Evolutionary conservation across 2,888 invertebrate species (phyloP), one percentile per base, ranked within the genome.

Genomic region (Epirrhoe alternata): DNA sequence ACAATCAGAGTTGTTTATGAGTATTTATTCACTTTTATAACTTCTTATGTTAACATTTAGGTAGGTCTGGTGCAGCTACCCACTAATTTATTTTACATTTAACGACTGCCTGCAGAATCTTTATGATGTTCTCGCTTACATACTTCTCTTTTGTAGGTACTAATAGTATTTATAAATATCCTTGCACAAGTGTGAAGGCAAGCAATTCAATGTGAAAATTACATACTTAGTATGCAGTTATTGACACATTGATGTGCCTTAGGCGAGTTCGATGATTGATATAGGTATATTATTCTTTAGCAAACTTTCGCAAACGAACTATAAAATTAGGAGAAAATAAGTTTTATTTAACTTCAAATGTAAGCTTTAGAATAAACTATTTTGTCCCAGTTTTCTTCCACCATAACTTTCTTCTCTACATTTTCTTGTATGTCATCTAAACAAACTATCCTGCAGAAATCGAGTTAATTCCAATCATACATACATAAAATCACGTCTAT

Each of bases 51-150:
- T 53, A 30, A 55, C 38, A 64, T 64, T 61, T 47, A 51, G 45
- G 33, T 30, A 45, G 51, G 55, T 60, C 6, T 17, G 51, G 55
- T 60, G 10, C 31, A 14, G 38, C 12, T 61, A 54, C 35, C 42
- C 16, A 42, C 38, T 65, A 59, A 62, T 62, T 68, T 64, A 55
- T 33, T 59, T 64, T 30, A 64, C 35, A 63, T 65, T 69, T 66
- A 57, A 68, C 59, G 62, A 68, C 58, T 61, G 47, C 14, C 51
- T 55, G 58, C 53, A 55, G 17, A 66, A 45, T 51, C 59, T 65
- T 56, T 60, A 65, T 59, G 47, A 8, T 8, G 14, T 42, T 8
- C 35, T 35, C 8, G 7, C 7, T 14, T 10, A n/a, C 33, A 30
- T 61, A 50, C 47, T 52, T 24, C 14, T 51, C 35, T 54, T 61